A percentile compares a stretch with the other conserved stretches of the same genome.
These are phyloP conservation scores for Trissolcus japonicus DNA, from an alignment of 2,888 invertebrate genomes.

Conservation along the genomic window DNA sequence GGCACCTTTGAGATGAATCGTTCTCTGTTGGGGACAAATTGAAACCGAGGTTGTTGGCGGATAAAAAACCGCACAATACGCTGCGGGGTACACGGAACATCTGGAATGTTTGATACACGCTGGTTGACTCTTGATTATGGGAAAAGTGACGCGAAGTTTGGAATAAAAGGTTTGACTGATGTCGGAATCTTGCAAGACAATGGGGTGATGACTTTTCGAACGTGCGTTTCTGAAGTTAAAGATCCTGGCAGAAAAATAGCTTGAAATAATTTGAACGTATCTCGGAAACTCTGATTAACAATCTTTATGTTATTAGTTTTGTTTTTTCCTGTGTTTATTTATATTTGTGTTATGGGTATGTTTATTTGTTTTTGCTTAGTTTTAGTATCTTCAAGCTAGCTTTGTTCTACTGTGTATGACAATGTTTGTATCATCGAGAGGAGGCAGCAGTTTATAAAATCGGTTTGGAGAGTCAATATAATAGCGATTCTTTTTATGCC, in stretches of 20 bases:
- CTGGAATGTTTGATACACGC: no score
- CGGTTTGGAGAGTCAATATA: constrained; percentile 24
- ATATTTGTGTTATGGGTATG: background rate
- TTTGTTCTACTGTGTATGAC: constrained; percentile 31
- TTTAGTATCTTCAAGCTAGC: constrained; percentile 17
- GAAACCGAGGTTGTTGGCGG: background rate
- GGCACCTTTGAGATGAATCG: background rate
- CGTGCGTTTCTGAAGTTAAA: background rate
- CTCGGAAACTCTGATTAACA: background rate
- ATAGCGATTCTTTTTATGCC: constrained; percentile 36
- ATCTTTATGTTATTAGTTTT: no score
- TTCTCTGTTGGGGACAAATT: constrained; percentile 6
- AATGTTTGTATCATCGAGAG: constrained; percentile 40
- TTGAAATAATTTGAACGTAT: background rate
- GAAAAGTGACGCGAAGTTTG: constrained; percentile 5
- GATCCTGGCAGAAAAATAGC: background rate
- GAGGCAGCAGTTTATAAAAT: constrained; percentile 32
- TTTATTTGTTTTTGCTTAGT: no score
- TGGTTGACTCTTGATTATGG: background rate
- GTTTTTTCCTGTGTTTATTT: background rate
- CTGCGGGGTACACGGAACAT: no score
- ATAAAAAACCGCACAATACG: no score
- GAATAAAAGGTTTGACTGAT: constrained; percentile 1
- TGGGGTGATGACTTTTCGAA: constrained; percentile 5
- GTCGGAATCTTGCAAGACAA: background rate